Percentiles rank a stretch among this genome's conserved stretches.
These are phyloP conservation scores for Cosmopolites sordidus DNA, from an alignment of 2,888 invertebrate species.

Conservation along the genomic window DNA sequence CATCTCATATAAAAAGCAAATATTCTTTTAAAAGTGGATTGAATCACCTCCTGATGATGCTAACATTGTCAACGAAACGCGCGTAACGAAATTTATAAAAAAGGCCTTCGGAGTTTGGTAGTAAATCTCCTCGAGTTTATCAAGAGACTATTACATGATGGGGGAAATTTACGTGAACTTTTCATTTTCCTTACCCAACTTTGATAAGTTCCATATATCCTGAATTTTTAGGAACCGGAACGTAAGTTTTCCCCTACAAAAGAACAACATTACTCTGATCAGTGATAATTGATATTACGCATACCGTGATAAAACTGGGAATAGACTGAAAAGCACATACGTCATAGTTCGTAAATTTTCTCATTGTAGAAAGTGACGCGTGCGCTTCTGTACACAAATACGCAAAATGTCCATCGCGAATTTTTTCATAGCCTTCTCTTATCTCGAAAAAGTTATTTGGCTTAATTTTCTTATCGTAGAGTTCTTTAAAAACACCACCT, in stretches of 20 bases:
- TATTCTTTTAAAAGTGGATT: too few relatives aligned
- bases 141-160: too few relatives aligned
- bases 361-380: constrained; percentile 47
- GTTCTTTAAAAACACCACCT: constrained; percentile 42
- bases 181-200: constrained; percentile 35
- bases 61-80: too few relatives aligned
- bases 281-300: too few relatives aligned
- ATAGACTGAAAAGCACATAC: constrained; percentile 52
- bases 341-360: constrained; percentile 50
- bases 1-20: too few relatives aligned
- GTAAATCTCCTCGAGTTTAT: too few relatives aligned
- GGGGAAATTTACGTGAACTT: too few relatives aligned
- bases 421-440: constrained; percentile 43
- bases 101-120: too few relatives aligned
- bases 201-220: constrained; percentile 37
- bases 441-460: constrained; percentile 42
- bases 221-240: constrained; percentile 34
- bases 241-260: constrained; percentile 32
- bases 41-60: too few relatives aligned
- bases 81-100: too few relatives aligned
- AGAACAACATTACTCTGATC: too few relatives aligned
- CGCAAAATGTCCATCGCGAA: constrained; percentile 46
- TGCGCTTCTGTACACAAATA: constrained; percentile 46
- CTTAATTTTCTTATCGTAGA: constrained; percentile 45
- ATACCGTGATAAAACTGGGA: constrained; percentile 30